Conservation (phyloP, 2,113 vertebrate species). For the Hippotragus niger region DNA sequence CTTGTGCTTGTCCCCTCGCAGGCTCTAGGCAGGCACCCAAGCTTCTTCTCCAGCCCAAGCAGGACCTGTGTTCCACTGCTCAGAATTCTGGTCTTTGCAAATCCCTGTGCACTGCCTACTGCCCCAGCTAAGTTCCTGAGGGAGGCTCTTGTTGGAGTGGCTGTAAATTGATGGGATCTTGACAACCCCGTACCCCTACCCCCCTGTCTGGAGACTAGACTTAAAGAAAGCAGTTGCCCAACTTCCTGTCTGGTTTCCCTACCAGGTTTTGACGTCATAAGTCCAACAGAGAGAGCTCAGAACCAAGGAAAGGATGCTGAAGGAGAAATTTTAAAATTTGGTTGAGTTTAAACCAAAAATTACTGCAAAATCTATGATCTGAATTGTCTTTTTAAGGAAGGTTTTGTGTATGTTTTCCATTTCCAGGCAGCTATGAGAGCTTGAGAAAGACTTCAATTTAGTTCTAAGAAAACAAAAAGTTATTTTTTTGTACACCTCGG, state of each 20-base stretch:
- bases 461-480: not conserved
- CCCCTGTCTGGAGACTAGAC: not conserved
- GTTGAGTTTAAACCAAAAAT: not conserved
- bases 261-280: rapidly evolving
- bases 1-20: not conserved
- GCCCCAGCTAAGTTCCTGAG: not conserved
- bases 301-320: not conserved
- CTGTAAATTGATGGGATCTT: not conserved
- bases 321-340: not conserved
- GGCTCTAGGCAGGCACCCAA: not conserved
- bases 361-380: not conserved
- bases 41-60: not conserved
- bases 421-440: not conserved
- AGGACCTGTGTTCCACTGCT: not conserved
- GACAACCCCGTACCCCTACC: rapidly evolving
- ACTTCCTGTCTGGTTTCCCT: not conserved
- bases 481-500: not conserved
- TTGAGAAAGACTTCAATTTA: not conserved
- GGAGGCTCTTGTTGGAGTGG: rapidly evolving
- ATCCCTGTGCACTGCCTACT: not conserved
- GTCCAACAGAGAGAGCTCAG: not conserved
- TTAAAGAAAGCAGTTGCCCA: not conserved
- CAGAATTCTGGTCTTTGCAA: not conserved
- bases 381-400: not conserved
- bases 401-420: not conserved